Evolutionary conservation across 2,797 vertebrate species (phyloP).

Genomic region (Acestrorhynchus altus): DNA sequence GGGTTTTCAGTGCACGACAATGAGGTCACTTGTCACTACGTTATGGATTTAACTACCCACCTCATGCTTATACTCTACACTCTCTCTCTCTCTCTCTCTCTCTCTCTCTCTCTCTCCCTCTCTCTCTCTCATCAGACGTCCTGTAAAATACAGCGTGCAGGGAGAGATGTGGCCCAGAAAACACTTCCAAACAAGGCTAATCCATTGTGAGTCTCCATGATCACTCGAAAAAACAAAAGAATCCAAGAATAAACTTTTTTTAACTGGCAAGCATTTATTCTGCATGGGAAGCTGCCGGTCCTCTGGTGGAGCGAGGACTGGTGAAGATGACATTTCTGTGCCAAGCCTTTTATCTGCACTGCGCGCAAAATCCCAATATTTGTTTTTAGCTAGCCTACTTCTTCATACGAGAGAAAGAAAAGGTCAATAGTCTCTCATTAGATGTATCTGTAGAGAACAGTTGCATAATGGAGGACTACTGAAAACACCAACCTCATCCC

Average conservation of each 20-base stretch:
- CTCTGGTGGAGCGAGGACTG: slow-evolving; percentile 36
- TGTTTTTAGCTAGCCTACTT: slow-evolving; percentile 49
- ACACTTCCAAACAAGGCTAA: slow-evolving; percentile 60
- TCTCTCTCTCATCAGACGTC: slow-evolving; percentile 37
- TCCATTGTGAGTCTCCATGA: slow-evolving; percentile 52
- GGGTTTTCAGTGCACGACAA: slow-evolving; percentile 14
- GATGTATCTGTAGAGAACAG: slow-evolving; percentile 31
- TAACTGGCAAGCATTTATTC: slow-evolving; percentile 44
- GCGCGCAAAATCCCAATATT: slow-evolving; percentile 42
- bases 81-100: slow-evolving; percentile 17
- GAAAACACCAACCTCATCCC: slow-evolving; percentile 35
- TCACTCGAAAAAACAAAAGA: slow-evolving; percentile 56
- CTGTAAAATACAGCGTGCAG: slow-evolving; percentile 41
- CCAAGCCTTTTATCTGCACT: slow-evolving; percentile 39
- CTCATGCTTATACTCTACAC: slow-evolving; percentile 33
- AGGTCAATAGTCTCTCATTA: slow-evolving; percentile 54
- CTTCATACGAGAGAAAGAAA: slow-evolving; percentile 28
- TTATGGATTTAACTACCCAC: slow-evolving; percentile 49
- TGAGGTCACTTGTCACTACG: slow-evolving; percentile 12
- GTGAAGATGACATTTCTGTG: slow-evolving; percentile 49
- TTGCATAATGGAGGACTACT: slow-evolving; percentile 36
- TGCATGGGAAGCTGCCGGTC: slow-evolving; percentile 40
- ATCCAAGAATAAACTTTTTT: slow-evolving; percentile 54
- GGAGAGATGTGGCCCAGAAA: slow-evolving; percentile 58
- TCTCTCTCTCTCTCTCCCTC: slow-evolving; percentile 38